Evolutionary conservation across 2,888 invertebrate genomes (phyloP).

Genomic region (Adela reaumurella): DNA sequence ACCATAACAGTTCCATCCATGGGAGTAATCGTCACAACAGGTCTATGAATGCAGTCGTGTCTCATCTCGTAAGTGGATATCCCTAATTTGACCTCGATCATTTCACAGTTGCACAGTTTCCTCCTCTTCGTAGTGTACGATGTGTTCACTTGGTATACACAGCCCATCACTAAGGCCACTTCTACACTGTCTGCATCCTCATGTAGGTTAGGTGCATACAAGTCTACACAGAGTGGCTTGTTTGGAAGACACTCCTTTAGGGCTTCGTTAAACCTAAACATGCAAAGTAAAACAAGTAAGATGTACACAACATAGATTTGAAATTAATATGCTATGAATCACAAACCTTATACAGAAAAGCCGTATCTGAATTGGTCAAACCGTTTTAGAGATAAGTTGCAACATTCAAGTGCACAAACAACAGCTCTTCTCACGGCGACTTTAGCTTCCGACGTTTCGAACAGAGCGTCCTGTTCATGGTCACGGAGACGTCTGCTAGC

Average conservation of each 20-base stretch:
- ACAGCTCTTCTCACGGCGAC: too few relatives aligned
- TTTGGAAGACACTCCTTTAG: slow-evolving; percentile 33
- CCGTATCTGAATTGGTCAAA: too few relatives aligned
- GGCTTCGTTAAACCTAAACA: slow-evolving; percentile 35
- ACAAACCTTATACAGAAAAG: too few relatives aligned
- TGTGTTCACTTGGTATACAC: slow-evolving; percentile 29
- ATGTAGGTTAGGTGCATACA: slow-evolving; percentile 40
- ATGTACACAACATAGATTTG: too few relatives aligned
- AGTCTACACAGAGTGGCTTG: slow-evolving; percentile 25
- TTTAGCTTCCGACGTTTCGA: too few relatives aligned
- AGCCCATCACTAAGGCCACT: slow-evolving; percentile 35
- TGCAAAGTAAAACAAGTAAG: background rate
- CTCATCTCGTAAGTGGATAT: slow-evolving; percentile 39
- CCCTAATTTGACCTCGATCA: slow-evolving; percentile 36
- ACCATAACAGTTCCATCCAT: slow-evolving; percentile 35
- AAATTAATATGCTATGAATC: too few relatives aligned
- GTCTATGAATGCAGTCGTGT: slow-evolving; percentile 36
- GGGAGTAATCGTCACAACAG: slow-evolving; percentile 29
- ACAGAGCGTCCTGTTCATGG: slow-evolving; percentile 36
- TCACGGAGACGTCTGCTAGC: too few relatives aligned
- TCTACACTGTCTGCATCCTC: slow-evolving; percentile 24
- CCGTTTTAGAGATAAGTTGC: too few relatives aligned
- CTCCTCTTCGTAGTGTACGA: slow-evolving; percentile 35
- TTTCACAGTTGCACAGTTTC: slow-evolving; percentile 42
- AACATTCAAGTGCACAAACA: too few relatives aligned